Evolutionary conservation across 2,113 vertebrate genomes (phyloP), one percentile per base, ranked within the genome.

Genomic region (Anthoscopus minutus): DNA sequence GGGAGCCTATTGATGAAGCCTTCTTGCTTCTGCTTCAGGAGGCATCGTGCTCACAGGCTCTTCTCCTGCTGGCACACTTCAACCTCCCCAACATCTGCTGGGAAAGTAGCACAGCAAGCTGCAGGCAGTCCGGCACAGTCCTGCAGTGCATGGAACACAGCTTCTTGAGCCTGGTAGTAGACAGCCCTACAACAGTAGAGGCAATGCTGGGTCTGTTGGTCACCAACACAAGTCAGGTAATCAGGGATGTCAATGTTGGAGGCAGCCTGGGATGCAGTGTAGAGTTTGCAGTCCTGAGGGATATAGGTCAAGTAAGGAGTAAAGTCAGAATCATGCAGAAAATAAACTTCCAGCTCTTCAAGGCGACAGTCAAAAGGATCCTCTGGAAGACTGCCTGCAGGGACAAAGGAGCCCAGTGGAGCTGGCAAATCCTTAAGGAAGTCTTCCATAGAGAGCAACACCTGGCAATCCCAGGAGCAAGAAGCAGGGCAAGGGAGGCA

Each of bases 31-130:
- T 9, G 3, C 35, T 47, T 15, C 44, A 37, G 35, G 18, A 64
- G 10, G 7, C 31, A 64, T 31, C 2, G 0, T 0, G 0, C 42
- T 72, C 18, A 42, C 27, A 13, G 7, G 6, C 12, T 65, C 4
- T 37, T 28, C 10, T 37, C 31, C 18, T 72, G 12, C 27, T 57
- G 42, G 25, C 10, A 25, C 5, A 33, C 17, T 35, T 35, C 13
- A 56, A 5, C n/a, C 24, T 21, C 40, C 42, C 21, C 1, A 0
- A 8, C 4, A 27, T 23, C 31, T 80, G 31, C 57, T 42, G 42
- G 25, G 31, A 33, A 57, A 27, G 42, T 2, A 57, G 30, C 42
- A 30, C 50, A 42, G 42, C 0, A 0, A 62, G 40, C 24, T 48
- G 35, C 37, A 71, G 17, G 21, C 14, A 42, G 13, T 7, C 21